These are phyloP conservation scores for Eristalis pertinax DNA, from an alignment of 2,888 invertebrate genomes.

Conservation along the genomic window DNA sequence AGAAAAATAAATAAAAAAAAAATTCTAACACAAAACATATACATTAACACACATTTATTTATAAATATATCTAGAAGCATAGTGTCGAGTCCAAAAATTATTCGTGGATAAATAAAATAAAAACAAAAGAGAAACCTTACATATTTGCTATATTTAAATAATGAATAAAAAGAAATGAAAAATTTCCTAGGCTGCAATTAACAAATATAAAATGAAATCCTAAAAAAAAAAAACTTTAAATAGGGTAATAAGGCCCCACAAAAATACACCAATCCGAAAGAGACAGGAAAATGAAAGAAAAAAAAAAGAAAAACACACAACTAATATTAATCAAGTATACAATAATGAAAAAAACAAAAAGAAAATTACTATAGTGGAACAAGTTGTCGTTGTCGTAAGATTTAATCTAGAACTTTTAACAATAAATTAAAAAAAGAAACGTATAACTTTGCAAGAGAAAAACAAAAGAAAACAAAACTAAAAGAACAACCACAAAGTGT, in stretches of 20 bases:
- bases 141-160: constrained; percentile 63
- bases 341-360: constrained; percentile 50
- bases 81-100: constrained; percentile 62
- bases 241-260: constrained; percentile 38
- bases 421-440: constrained; percentile 56
- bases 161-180: constrained; percentile 2
- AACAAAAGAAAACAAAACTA: background rate
- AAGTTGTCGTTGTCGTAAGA: constrained; percentile 71
- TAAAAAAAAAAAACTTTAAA: constrained; percentile 36
- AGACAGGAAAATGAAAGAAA: constrained; percentile 48
- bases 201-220: constrained; percentile 49
- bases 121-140: constrained; percentile 33
- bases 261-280: constrained; percentile 68
- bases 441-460: constrained; percentile 25
- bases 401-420: constrained; percentile 65
- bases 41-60: constrained; percentile 55
- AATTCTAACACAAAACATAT: constrained; percentile 47
- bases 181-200: constrained; percentile 65
- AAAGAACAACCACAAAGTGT: constrained; percentile 57
- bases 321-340: constrained; percentile 67
- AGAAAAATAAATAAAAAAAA: constrained; percentile 23
- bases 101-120: constrained; percentile 39
- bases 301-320: constrained; percentile 26
- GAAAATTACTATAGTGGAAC: constrained; percentile 64
- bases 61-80: constrained; percentile 54